Percentiles rank a stretch among this genome's conserved stretches.
Conservation (phyloP, 2,888 invertebrate species). For the Spisula solida region DNA sequence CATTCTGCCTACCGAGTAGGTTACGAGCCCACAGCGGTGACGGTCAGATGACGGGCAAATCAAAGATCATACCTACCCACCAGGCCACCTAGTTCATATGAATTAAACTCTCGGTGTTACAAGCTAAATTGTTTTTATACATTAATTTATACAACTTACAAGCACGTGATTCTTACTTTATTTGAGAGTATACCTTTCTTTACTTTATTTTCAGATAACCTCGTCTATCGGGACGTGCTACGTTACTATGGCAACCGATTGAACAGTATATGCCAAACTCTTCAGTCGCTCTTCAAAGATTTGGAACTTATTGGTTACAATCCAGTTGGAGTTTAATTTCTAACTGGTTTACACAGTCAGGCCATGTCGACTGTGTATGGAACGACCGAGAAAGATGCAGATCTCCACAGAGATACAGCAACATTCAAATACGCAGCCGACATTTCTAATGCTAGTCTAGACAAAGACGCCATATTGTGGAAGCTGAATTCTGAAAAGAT, state of each 20-base stretch:
- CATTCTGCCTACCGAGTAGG: no score
- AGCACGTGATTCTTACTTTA: no score
- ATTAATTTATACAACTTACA: no score
- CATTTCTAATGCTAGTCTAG: neutral
- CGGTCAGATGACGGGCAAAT: no score
- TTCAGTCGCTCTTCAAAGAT: neutral
- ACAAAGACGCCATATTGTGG: constrained; percentile 28
- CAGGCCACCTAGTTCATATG: no score
- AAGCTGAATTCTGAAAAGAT: constrained; percentile 74
- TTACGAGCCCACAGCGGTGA: no score
- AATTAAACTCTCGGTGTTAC: no score
- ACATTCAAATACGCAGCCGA: neutral
- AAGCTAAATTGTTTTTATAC: no score
- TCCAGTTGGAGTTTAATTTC: neutral
- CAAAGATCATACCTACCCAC: no score
- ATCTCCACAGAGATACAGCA: neutral
- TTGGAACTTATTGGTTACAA: neutral
- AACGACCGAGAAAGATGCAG: neutral
- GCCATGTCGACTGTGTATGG: neutral
- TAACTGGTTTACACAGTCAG: neutral
- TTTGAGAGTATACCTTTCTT: no score
- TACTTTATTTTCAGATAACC: neutral
- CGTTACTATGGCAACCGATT: neutral
- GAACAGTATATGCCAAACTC: neutral
- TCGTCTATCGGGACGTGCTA: neutral